Conservation (phyloP, 2,888 invertebrate genomes). For the Branchipolynoe longqiensis region DNA sequence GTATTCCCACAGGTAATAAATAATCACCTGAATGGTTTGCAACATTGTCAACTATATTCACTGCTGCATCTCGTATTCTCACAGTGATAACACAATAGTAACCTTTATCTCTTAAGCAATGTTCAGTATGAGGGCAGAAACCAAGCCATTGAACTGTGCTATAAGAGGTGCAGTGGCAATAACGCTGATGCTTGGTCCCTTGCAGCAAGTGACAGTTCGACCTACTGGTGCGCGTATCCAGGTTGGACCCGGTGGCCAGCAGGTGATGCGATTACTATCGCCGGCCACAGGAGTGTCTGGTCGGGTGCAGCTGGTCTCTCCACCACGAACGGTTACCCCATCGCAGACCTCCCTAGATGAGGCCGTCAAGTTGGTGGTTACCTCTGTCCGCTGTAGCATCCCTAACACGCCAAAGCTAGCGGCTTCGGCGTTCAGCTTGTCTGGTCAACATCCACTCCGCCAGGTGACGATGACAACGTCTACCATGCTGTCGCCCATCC, state of each 20-base stretch:
- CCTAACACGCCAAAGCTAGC: constrained; percentile 78
- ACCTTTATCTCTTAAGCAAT: too few relatives aligned
- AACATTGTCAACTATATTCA: too few relatives aligned
- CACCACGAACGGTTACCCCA: neutral
- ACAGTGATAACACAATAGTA: too few relatives aligned
- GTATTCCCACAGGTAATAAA: too few relatives aligned
- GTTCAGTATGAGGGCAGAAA: too few relatives aligned
- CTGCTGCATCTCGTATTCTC: too few relatives aligned
- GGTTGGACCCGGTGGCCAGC: neutral
- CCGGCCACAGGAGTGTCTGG: neutral
- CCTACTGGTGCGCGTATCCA: neutral
- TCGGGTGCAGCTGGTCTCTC: neutral
- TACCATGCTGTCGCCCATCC: constrained; percentile 78
- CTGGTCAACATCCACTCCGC: constrained; percentile 73
- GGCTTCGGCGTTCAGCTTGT: constrained; percentile 74
- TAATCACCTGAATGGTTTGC: too few relatives aligned
- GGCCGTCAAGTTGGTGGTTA: constrained; percentile 73
- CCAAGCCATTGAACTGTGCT: too few relatives aligned
- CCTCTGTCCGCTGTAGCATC: constrained; percentile 73
- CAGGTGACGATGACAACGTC: constrained; percentile 77
- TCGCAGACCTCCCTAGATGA: constrained; percentile 64
- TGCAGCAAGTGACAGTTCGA: constrained; percentile 13
- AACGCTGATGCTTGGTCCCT: neutral
- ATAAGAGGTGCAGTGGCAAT: too few relatives aligned
- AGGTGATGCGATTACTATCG: constrained; percentile 16